phyloP scores from a whole-genome alignment of 2,797 vertebrate species.

The Poeciliopsis paucimaculata region DNA sequence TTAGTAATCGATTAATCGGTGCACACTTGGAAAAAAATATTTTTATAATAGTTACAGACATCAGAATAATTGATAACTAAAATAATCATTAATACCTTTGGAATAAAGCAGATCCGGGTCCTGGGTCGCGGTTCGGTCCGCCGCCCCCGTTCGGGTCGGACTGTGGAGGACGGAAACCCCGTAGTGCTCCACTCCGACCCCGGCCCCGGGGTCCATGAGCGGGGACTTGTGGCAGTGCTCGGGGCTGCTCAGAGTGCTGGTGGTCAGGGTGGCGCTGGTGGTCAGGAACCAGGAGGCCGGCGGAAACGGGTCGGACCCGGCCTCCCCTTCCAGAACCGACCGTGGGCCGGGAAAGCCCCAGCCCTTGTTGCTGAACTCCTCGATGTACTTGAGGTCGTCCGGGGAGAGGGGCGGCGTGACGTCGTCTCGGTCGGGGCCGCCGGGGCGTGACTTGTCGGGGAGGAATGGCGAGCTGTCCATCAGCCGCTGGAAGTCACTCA shows the following conservation, averaged over 20 bases:
- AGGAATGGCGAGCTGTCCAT: slow-evolving; percentile 99
- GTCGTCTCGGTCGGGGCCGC: slow-evolving; percentile 84
- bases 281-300: slow-evolving; percentile 93
- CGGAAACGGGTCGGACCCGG: slow-evolving; percentile 82
- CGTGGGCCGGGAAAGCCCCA: slow-evolving; percentile 84
- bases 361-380: slow-evolving; percentile 93
- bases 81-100: slow-evolving; percentile 13
- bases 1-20: too few relatives aligned
- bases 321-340: slow-evolving; percentile 55
- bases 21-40: too few relatives aligned
- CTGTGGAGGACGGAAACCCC: slow-evolving; percentile 89
- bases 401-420: slow-evolving; percentile 94
- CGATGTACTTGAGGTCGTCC: slow-evolving; percentile 97
- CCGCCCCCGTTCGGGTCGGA: slow-evolving; percentile 76
- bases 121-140: slow-evolving; percentile 64
- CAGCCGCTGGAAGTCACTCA: slow-evolving; percentile 97
- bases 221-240: slow-evolving; percentile 92
- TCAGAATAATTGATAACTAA: too few relatives aligned
- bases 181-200: slow-evolving; percentile 79
- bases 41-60: too few relatives aligned
- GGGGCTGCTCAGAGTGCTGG: slow-evolving; percentile 91
- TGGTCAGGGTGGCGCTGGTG: slow-evolving; percentile 94
- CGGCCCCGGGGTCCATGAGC: slow-evolving; percentile 69
- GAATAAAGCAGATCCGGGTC: slow-evolving; percentile 73
- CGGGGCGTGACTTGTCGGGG: slow-evolving; percentile 88